A percentile compares a stretch with the other conserved stretches of the same genome.
Conservation (phyloP, 2,113 vertebrate species). For the Serilophus lunatus region DNA sequence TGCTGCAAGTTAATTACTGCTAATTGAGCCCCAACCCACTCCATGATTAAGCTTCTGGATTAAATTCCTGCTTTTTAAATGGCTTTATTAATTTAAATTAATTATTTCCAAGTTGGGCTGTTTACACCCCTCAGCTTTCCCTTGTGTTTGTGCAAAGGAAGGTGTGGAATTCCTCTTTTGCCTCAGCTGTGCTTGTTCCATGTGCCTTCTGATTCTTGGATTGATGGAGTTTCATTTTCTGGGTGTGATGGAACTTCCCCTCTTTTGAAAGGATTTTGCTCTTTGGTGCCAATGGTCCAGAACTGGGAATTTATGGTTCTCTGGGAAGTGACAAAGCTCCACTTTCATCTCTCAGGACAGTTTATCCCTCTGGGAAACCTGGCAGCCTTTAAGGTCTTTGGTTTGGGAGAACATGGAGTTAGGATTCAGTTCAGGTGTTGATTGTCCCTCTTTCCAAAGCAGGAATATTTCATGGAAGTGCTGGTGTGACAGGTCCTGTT, state of each 20-base stretch:
- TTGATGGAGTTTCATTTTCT: no score
- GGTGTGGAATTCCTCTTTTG: neutral
- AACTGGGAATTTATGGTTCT: neutral
- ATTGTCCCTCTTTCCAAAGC: neutral
- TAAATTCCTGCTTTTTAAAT: neutral
- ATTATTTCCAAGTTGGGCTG: neutral
- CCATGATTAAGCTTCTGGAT: no score
- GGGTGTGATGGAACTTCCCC: neutral
- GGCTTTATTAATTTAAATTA: neutral
- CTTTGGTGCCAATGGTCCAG: neutral
- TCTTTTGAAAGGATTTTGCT: neutral
- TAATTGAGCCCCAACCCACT: neutral
- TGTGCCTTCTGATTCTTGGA: accelerated
- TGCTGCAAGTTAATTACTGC: neutral
- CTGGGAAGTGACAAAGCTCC: neutral
- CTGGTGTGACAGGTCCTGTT: no score
- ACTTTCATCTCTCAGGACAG: neutral
- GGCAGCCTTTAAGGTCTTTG: neutral
- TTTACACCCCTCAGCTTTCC: neutral
- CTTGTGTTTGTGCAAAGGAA: neutral
- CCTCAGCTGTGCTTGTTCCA: neutral
- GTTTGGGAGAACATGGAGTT: neutral
- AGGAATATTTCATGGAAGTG: neutral
- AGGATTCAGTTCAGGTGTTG: neutral
- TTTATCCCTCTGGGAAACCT: neutral